phyloP scores from a whole-genome alignment of 1,140 invertebrate genomes.

The Cecropterus lyciades region DNA sequence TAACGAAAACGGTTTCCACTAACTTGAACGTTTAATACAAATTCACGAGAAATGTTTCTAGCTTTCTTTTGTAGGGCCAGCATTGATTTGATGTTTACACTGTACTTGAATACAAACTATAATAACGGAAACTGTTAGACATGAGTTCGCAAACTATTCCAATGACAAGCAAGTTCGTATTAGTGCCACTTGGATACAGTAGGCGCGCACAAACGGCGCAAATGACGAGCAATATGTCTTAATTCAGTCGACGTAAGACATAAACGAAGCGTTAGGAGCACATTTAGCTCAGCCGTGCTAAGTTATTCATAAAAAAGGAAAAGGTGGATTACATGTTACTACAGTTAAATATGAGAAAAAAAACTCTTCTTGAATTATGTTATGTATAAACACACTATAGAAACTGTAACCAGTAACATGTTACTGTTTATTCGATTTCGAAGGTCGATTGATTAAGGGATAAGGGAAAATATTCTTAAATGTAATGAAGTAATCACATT shows the following conservation, averaged over 20 bases:
- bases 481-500: no score
- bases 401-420: no score
- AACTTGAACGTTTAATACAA: neutral
- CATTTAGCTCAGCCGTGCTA: no score
- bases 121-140: neutral
- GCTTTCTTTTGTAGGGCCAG: neutral
- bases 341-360: no score
- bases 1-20: neutral
- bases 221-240: constrained; percentile 2
- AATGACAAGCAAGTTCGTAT: constrained; percentile 12
- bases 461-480: no score
- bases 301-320: no score
- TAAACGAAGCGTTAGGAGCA: constrained; percentile 3
- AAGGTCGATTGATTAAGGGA: no score
- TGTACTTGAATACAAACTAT: neutral
- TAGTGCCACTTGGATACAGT: neutral
- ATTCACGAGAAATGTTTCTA: neutral
- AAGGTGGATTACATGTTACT: no score
- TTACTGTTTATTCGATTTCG: no score
- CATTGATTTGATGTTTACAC: neutral
- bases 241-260: constrained; percentile 1
- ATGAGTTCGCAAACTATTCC: constrained; percentile 2
- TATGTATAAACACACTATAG: no score
- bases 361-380: no score
- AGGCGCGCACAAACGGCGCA: neutral